Conservation (phyloP, 92 coral and sea anemone species). For the Hydrozoanthus gracilis region DNA sequence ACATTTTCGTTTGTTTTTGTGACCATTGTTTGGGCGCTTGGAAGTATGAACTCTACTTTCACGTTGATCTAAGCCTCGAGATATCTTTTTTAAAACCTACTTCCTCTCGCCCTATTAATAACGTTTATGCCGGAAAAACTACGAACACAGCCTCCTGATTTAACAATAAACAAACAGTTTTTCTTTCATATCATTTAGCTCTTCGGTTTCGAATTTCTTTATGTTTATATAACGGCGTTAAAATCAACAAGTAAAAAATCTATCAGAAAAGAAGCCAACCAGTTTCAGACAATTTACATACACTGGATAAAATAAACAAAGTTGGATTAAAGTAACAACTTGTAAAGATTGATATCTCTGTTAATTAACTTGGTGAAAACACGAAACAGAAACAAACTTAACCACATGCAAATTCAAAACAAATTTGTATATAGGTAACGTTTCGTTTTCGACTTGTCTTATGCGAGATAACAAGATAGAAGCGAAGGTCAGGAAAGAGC, state of each 20-base stretch:
- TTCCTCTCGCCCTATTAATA: background rate
- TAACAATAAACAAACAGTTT: background rate
- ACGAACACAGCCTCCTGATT: background rate
- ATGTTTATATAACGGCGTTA: conserved; percentile 1
- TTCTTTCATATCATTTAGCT: background rate
- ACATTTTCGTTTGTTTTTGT: no score
- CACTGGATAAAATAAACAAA: background rate
- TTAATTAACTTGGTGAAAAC: conserved; percentile 1
- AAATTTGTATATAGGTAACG: background rate
- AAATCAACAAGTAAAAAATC: background rate
- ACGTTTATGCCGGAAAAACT: background rate
- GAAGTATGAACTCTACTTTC: no score
- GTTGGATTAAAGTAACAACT: background rate
- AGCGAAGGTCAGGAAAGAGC: background rate
- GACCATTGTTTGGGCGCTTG: no score
- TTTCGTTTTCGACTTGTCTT: background rate
- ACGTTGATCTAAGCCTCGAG: no score
- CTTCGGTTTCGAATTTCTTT: background rate
- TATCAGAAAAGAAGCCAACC: background rate
- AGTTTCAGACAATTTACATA: background rate
- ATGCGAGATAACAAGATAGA: background rate
- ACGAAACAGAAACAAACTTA: conserved; percentile 6
- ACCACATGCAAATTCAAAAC: background rate
- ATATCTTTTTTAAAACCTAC: background rate
- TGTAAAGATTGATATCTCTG: background rate